A percentile compares a stretch with the other conserved stretches of the same genome.
These are phyloP conservation scores for Phrynocephalus vlangalii DNA, from an alignment of 2,797 vertebrate species.

Conservation along the genomic window DNA sequence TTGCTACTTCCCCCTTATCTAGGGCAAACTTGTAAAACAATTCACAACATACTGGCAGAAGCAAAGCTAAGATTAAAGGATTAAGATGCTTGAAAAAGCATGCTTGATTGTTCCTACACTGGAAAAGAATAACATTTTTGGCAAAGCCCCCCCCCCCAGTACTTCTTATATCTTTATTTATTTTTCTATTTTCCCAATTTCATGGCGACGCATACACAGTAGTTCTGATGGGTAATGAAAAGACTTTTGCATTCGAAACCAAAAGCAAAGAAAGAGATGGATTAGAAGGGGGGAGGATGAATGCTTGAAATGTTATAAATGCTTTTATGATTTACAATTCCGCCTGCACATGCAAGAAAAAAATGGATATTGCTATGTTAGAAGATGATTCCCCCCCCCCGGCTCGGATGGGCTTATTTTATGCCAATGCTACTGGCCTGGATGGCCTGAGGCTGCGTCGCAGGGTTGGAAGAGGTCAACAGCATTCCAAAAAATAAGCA, in stretches of 20 bases:
- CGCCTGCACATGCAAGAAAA: not conserved
- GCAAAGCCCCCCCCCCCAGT: not conserved
- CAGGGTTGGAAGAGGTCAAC: not conserved
- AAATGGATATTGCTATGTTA: not conserved
- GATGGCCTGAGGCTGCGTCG: not conserved
- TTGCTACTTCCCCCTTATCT: not conserved
- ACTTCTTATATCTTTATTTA: not conserved
- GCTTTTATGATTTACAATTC: not conserved
- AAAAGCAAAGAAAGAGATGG: not conserved
- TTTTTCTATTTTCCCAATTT: not conserved
- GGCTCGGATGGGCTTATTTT: constrained; percentile 18
- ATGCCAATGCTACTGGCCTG: not conserved
- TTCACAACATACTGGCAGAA: not conserved
- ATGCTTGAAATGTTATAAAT: not conserved
- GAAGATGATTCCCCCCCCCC: not conserved
- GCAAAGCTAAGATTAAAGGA: not conserved
- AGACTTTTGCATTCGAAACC: not conserved
- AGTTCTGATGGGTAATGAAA: not conserved
- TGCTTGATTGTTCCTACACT: not conserved
- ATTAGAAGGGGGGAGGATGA: not conserved
- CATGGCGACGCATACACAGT: not conserved
- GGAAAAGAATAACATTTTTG: not conserved
- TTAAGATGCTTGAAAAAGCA: not conserved
- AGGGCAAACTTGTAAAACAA: not conserved
- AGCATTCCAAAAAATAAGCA: not conserved